Evolutionary conservation across 53 echinoderm and acorn worm species (phyloP).

Genomic region (Crossaster papposus): DNA sequence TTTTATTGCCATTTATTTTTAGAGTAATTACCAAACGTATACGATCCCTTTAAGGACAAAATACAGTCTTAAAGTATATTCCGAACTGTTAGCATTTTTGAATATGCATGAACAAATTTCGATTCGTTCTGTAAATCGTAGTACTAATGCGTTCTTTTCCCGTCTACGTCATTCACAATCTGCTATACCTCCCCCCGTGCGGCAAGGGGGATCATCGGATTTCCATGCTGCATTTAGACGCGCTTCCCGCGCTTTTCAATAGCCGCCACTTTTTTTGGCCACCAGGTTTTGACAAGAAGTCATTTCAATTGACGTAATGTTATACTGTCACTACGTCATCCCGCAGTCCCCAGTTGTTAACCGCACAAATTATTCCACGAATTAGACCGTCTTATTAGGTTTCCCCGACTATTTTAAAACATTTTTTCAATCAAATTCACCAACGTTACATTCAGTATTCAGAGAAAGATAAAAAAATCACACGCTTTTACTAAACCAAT

Average conservation of each 20-base stretch:
- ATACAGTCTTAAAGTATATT: not conserved
- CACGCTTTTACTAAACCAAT: too few species aligned
- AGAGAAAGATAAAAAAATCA: too few species aligned
- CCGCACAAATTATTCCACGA: not conserved
- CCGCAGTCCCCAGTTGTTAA: not conserved
- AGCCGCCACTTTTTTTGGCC: not conserved
- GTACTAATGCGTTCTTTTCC: not conserved
- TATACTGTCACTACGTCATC: constrained; percentile 17
- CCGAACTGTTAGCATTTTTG: not conserved
- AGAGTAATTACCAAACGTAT: too few species aligned
- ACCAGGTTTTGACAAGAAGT: not conserved
- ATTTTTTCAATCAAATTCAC: too few species aligned
- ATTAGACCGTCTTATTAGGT: not conserved
- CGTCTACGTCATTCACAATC: not conserved
- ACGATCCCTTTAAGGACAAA: not conserved
- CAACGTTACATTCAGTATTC: too few species aligned
- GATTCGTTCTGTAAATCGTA: not conserved
- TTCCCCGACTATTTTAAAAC: too few species aligned
- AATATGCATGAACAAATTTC: not conserved
- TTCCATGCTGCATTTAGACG: not conserved
- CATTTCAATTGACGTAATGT: constrained; percentile 10
- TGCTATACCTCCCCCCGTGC: not conserved
- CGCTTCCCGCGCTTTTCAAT: not conserved
- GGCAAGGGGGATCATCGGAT: not conserved
- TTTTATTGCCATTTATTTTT: too few species aligned